phyloP scores from a whole-genome alignment of 2,888 invertebrate genomes.

The Ctena decussata region DNA sequence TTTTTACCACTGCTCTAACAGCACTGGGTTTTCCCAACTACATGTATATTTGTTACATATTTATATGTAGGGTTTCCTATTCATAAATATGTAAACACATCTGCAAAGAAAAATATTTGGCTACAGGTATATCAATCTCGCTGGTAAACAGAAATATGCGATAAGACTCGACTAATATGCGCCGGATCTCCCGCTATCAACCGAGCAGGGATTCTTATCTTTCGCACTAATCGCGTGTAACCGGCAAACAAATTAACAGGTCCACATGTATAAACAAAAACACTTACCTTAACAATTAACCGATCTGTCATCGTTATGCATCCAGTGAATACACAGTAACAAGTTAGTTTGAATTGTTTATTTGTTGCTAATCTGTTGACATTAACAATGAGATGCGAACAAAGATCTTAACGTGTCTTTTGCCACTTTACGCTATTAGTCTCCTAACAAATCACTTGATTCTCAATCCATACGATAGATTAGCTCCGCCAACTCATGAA shows the following conservation, averaged over 20 bases:
- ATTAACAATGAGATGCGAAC: constrained; percentile 44
- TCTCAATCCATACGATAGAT: constrained; percentile 65
- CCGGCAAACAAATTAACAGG: constrained; percentile 12
- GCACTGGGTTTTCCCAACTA: background rate
- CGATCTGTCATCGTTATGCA: background rate
- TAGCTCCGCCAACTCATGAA: constrained; percentile 61
- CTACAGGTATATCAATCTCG: background rate
- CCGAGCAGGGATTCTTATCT: constrained; percentile 3
- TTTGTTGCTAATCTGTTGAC: constrained; percentile 32
- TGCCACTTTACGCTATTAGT: constrained; percentile 67
- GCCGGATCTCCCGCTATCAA: background rate
- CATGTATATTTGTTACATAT: too few relatives aligned
- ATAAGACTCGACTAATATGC: background rate
- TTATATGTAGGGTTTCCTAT: too few relatives aligned
- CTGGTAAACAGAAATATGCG: background rate
- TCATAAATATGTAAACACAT: too few relatives aligned
- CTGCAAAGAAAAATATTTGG: background rate
- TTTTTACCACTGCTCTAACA: background rate
- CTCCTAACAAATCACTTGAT: constrained; percentile 68
- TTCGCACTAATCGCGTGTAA: constrained; percentile 9
- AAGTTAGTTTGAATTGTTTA: background rate
- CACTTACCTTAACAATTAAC: background rate
- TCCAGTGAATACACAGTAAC: background rate
- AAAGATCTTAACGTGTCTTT: constrained; percentile 68
- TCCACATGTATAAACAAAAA: constrained; percentile 7